These are phyloP conservation scores for Lithobius niger DNA, from an alignment of 1,140 invertebrate species.

Conservation along the genomic window DNA sequence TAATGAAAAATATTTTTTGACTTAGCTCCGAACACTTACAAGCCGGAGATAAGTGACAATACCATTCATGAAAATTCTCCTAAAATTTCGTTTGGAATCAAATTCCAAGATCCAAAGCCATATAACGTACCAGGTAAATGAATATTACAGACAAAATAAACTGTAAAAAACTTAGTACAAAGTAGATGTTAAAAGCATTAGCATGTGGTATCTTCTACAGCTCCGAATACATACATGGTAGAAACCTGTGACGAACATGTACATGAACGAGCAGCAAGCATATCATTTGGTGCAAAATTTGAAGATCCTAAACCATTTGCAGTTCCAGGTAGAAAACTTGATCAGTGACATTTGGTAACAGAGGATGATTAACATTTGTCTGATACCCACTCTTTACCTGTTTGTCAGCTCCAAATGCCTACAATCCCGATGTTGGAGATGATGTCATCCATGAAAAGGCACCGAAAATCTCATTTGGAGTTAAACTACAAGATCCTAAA, in stretches of 20 bases:
- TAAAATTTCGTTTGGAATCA: constrained; percentile 52
- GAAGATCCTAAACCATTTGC: not conserved
- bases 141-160: too few species aligned
- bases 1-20: not conserved
- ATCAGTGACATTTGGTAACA: too few species aligned
- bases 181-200: too few species aligned
- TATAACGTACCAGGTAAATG: constrained; percentile 45
- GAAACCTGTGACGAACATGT: too few species aligned
- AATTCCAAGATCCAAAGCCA: constrained; percentile 35
- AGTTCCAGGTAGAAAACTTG: not conserved
- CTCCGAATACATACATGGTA: too few species aligned
- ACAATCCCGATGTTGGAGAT: not conserved
- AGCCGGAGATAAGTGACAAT: constrained; percentile 51
- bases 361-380: too few species aligned
- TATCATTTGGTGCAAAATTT: not conserved
- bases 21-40: constrained; percentile 44
- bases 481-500: constrained; percentile 37
- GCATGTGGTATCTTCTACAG: too few species aligned
- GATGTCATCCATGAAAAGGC: too few species aligned
- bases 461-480: constrained; percentile 55
- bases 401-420: not conserved
- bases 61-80: constrained; percentile 42
- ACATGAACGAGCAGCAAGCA: too few species aligned
- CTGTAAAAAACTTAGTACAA: too few species aligned
- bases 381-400: not conserved